Conservation (phyloP, 2,797 vertebrate species). For the Naso thynnoides region DNA sequence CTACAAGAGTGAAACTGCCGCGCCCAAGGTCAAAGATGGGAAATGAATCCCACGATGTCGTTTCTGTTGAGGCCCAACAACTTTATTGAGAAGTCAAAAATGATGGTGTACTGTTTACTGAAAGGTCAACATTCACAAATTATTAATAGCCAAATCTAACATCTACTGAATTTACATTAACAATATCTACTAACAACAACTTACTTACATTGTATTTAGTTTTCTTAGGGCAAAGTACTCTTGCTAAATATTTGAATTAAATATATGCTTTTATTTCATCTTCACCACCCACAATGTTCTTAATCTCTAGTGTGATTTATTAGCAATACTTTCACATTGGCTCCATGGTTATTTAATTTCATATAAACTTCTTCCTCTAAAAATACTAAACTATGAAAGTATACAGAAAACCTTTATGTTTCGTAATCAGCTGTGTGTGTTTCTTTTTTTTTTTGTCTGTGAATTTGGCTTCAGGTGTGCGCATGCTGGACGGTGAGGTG, state of each 20-base stretch:
- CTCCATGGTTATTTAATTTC: neutral
- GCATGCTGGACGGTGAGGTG: conserved; percentile 98
- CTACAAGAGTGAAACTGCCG: too few species aligned
- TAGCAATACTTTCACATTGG: neutral
- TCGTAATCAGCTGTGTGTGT: neutral
- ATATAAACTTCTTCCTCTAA: neutral
- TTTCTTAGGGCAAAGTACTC: neutral
- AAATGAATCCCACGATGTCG: neutral
- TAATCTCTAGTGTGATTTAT: neutral
- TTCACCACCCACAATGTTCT: neutral
- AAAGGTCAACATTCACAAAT: neutral
- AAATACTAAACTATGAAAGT: neutral
- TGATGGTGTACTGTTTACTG: neutral
- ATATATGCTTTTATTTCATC: neutral
- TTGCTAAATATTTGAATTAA: neutral
- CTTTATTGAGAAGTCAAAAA: neutral
- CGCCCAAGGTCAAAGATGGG: neutral
- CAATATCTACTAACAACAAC: neutral
- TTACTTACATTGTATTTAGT: neutral
- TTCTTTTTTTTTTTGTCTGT: conserved; percentile 2
- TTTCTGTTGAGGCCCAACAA: neutral
- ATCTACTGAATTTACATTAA: neutral
- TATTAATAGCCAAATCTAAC: too few species aligned
- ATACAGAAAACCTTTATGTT: conserved; percentile 13
- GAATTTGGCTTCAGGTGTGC: conserved; percentile 87